Conservation (phyloP, 2,888 invertebrate genomes). For the Agelastica alni region DNA sequence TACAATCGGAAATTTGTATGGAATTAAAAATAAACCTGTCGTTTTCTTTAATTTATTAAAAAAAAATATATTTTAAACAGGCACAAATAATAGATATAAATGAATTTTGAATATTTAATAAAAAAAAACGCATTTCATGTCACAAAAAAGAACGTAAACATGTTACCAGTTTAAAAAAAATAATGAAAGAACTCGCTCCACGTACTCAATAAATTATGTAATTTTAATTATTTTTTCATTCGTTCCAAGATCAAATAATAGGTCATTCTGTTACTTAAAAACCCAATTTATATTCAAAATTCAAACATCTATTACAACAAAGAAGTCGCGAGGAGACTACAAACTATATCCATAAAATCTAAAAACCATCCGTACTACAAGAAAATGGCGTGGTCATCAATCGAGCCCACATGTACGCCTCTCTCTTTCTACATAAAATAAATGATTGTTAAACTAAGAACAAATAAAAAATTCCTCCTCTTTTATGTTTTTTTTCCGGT, state of each 20-base stretch:
- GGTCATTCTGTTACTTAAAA: neutral
- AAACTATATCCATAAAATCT: constrained; percentile 11
- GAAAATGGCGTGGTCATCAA: constrained; percentile 25
- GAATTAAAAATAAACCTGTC: too few species aligned
- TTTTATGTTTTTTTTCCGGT: constrained; percentile 12
- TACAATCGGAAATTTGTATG: too few species aligned
- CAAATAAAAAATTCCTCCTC: constrained; percentile 21
- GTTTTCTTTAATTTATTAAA: too few species aligned
- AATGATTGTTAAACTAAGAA: constrained; percentile 20
- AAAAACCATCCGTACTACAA: constrained; percentile 12
- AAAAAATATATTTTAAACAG: too few species aligned
- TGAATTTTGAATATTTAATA: too few species aligned
- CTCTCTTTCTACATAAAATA: constrained; percentile 19
- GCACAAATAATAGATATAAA: too few species aligned
- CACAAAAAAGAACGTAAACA: too few species aligned
- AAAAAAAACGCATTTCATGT: too few species aligned
- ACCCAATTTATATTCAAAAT: constrained; percentile 7
- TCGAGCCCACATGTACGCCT: constrained; percentile 23
- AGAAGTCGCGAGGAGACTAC: constrained; percentile 5
- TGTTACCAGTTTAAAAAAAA: too few species aligned
- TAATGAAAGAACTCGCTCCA: too few species aligned
- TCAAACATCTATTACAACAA: constrained; percentile 13
- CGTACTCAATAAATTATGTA: too few species aligned
- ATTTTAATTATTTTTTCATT: neutral
- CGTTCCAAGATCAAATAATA: neutral